Base-by-base conservation (phyloP, 2,888 invertebrate genomes). In the Trissolcus brochymenae region DNA sequence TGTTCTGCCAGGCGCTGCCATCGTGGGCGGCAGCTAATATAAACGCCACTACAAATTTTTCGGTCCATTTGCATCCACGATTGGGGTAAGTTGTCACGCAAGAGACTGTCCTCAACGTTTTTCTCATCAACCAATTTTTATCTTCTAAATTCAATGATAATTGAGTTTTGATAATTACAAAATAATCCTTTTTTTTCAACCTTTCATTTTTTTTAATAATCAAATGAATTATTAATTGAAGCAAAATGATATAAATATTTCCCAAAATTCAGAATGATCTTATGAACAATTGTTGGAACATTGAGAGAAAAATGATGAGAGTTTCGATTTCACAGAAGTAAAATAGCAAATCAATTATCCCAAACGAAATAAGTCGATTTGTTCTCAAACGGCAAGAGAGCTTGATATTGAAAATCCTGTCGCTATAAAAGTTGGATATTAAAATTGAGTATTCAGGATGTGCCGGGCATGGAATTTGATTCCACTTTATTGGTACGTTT, bases 21-120 rank as follows among this genome's bases (percentile, higher is more conserved):
- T 76, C 76, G 76, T 71, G 76, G 76, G 76, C 76, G 76, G 76
- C 71, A 54, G 76, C 76, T 76, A 76, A 76, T 71, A 70, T 67
- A 76, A 67, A 62, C 71, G 71, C 57, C 71, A 46, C 64, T 72
- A 62, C 66, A 57, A 61, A 72, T 71, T 72, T 72, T 41, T 62
- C 76, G 76, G 59, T 62, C 72, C 72, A 76, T 76, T 76, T 66
- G 76, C 72, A 76, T 71, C 76, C 66, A 55, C 76, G 71, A 71
- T 66, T 71, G 76, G 70, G 76, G 70, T 76, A 62, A 75, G 76
- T 76, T 35, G 35, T 35, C 35, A 35, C 35, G 25, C 25, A 4
- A 25, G 25, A 35, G 29, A 4, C 6, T 7, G 6, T 35, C 29
- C 29, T 9, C 6, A 1, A 35, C 35, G 7, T 35, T 35, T 35